Conservation (phyloP, 92 coral and sea anemone species). For the Meandrina meandrites region DNA sequence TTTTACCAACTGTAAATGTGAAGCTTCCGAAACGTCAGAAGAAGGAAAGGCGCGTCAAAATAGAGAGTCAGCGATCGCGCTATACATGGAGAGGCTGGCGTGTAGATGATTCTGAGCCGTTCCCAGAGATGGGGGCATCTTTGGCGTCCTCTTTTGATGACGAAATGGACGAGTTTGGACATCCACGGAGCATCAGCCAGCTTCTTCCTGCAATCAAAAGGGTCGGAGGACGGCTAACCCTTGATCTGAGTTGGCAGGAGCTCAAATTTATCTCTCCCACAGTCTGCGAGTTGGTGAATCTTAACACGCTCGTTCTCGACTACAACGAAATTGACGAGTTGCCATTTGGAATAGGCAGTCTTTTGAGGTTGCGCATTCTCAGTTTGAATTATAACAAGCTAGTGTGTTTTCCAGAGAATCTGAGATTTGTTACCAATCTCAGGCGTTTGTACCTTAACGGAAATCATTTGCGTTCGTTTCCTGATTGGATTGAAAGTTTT, state of each 20-base stretch:
- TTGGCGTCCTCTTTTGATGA: constrained; percentile 21
- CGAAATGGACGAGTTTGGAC: constrained; percentile 70
- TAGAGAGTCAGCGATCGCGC: constrained; percentile 51
- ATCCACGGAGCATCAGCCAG: constrained; percentile 50
- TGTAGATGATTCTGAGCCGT: constrained; percentile 36
- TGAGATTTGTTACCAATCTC: constrained; percentile 49
- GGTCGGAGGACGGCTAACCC: constrained; percentile 65
- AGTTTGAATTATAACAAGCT: constrained; percentile 66
- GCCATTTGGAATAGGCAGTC: constrained; percentile 52
- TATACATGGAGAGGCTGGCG: constrained; percentile 82
- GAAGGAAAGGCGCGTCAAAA: constrained; percentile 15
- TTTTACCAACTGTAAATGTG: constrained; percentile 59
- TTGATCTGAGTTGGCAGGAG: constrained; percentile 70
- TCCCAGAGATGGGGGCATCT: not conserved
- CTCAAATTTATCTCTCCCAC: constrained; percentile 50
- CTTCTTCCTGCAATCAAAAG: constrained; percentile 60
- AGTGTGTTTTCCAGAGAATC: constrained; percentile 57
- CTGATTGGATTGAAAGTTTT: constrained; percentile 78
- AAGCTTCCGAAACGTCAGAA: constrained; percentile 42
- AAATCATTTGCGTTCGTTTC: constrained; percentile 62
- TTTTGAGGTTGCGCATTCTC: constrained; percentile 64
- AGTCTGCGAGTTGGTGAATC: constrained; percentile 66
- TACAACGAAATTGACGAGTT: constrained; percentile 61
- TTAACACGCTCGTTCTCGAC: constrained; percentile 73
- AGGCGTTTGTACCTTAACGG: constrained; percentile 65